A percentile compares a stretch with the other conserved stretches of the same genome.
These are phyloP conservation scores for Dendrocincla fuliginosa DNA, from an alignment of 2,797 vertebrate genomes.

Conservation along the genomic window DNA sequence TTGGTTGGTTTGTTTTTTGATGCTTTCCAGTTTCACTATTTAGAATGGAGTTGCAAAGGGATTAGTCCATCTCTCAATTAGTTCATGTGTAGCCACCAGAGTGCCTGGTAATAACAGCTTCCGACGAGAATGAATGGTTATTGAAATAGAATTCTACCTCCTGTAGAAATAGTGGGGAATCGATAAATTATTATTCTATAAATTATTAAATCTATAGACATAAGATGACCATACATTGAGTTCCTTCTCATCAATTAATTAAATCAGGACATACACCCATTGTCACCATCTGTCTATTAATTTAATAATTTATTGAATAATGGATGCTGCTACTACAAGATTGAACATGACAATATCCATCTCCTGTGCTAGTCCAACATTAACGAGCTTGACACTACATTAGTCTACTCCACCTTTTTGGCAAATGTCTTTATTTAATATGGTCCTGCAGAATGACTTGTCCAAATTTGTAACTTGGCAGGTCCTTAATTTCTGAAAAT, in stretches of 20 bases:
- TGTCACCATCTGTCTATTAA: slow-evolving; percentile 59
- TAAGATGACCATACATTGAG: slow-evolving; percentile 41
- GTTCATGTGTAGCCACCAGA: neutral
- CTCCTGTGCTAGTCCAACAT: slow-evolving; percentile 7
- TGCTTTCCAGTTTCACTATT: neutral
- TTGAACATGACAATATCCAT: slow-evolving; percentile 28
- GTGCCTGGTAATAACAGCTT: slow-evolving; percentile 37
- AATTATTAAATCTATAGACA: slow-evolving; percentile 71
- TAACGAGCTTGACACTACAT: slow-evolving; percentile 47
- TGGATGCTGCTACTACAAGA: slow-evolving; percentile 38
- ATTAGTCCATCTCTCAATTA: slow-evolving; percentile 22
- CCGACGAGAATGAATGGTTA: slow-evolving; percentile 41
- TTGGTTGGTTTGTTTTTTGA: neutral
- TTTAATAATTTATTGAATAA: slow-evolving; percentile 73
- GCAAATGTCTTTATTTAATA: slow-evolving; percentile 18
- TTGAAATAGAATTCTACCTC: slow-evolving; percentile 59
- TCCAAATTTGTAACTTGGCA: neutral
- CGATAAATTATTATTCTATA: slow-evolving; percentile 69
- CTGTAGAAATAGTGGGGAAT: slow-evolving; percentile 49
- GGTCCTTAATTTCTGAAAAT: neutral
- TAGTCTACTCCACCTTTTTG: slow-evolving; percentile 22
- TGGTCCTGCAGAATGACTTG: neutral
- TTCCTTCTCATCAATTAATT: slow-evolving; percentile 68
- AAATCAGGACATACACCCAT: slow-evolving; percentile 40
- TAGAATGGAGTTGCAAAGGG: neutral